Evolutionary conservation across 2,113 vertebrate genomes (phyloP).

Genomic region (Aix galericulata): DNA sequence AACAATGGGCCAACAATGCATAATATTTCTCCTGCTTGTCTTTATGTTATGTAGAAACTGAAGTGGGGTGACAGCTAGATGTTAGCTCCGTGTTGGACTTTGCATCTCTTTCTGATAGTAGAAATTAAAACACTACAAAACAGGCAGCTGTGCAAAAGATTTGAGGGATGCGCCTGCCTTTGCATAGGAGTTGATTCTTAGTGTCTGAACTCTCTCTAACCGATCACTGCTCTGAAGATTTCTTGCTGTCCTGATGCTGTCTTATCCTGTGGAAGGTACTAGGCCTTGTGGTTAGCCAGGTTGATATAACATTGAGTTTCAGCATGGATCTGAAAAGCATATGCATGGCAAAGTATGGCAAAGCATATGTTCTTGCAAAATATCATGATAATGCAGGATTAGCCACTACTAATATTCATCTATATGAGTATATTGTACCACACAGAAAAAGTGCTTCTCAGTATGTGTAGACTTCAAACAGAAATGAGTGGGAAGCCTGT

Average conservation of each 20-base stretch:
- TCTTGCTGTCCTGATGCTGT: rapidly evolving
- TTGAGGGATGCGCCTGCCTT: background rate
- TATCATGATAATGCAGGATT: background rate
- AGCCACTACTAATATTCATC: background rate
- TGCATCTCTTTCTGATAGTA: background rate
- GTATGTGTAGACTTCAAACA: background rate
- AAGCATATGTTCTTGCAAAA: background rate
- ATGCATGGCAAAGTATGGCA: background rate
- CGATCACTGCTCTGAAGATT: background rate
- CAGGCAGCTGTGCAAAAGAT: background rate
- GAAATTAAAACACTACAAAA: background rate
- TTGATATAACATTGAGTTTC: background rate
- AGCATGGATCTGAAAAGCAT: background rate
- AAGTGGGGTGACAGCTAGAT: background rate
- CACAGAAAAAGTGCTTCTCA: background rate
- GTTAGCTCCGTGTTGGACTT: rapidly evolving
- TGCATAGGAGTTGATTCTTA: background rate
- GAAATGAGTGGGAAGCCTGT: background rate
- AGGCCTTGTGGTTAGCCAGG: background rate
- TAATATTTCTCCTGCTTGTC: background rate
- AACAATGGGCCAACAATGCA: background rate
- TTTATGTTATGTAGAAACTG: background rate
- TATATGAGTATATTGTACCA: background rate
- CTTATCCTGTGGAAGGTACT: background rate
- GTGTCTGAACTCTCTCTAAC: rapidly evolving